phyloP scores from a whole-genome alignment of 2,888 invertebrate species.

The Drosophila mayaguana region DNA sequence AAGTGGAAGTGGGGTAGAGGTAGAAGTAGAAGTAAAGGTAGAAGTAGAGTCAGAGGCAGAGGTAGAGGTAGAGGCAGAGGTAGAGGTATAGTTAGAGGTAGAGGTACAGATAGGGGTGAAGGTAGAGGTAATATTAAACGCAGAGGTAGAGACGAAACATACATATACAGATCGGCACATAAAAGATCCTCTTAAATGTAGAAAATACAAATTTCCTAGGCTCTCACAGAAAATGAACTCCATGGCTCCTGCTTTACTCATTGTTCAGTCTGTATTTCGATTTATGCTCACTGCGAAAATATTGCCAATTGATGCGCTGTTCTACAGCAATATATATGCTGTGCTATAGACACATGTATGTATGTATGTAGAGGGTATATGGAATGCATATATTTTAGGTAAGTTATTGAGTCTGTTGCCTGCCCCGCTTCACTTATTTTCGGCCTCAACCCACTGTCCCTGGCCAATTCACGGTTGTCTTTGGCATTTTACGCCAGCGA shows the following conservation, averaged over 20 bases:
- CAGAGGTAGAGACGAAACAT: too few relatives aligned
- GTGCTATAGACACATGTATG: background rate
- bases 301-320: conserved; percentile 2
- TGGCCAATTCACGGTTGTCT: conserved; percentile 21
- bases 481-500: conserved; percentile 51
- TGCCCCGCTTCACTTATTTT: background rate
- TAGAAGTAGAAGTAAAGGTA: too few relatives aligned
- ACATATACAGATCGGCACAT: background rate
- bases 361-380: background rate
- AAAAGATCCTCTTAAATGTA: background rate
- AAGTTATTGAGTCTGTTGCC: background rate
- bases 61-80: too few relatives aligned
- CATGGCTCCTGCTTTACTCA: background rate
- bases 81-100: too few relatives aligned
- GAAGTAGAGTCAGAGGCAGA: too few relatives aligned
- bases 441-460: background rate
- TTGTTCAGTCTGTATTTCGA: background rate
- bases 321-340: background rate
- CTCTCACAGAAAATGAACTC: background rate
- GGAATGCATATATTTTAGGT: background rate
- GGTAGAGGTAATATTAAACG: too few relatives aligned
- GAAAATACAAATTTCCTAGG: background rate
- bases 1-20: too few relatives aligned
- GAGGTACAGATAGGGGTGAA: too few relatives aligned
- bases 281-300: conserved; percentile 2